Evolutionary conservation across 2,888 invertebrate species (phyloP).

Genomic region (Heliconius sara): DNA sequence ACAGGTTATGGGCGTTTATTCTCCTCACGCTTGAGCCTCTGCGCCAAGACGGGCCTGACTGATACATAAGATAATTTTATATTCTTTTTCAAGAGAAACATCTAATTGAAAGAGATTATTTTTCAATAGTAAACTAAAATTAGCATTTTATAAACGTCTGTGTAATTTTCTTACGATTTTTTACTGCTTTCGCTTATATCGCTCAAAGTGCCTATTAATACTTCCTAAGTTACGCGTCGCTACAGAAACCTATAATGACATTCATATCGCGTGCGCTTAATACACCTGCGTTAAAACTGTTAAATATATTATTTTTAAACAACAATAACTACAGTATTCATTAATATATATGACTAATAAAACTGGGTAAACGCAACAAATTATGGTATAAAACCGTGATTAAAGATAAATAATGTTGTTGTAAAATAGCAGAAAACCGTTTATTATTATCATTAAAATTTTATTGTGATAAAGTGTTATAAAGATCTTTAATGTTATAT

Average conservation of each 20-base stretch:
- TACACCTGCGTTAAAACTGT: conserved; percentile 12
- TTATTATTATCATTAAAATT: neutral
- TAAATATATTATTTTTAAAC: conserved; percentile 27
- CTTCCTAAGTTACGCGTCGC: neutral
- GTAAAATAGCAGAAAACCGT: neutral
- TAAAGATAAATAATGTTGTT: neutral
- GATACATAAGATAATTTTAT: neutral
- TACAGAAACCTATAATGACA: neutral
- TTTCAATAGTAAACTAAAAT: conserved; percentile 4
- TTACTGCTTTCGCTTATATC: conserved; percentile 18
- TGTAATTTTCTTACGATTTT: conserved; percentile 9
- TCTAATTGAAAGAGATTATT: neutral
- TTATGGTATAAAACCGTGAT: neutral
- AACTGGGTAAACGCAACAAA: conserved; percentile 4
- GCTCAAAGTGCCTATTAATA: neutral
- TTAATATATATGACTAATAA: conserved; percentile 6
- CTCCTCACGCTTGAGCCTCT: too few relatives aligned
- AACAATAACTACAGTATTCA: conserved; percentile 3
- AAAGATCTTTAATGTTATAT: neutral
- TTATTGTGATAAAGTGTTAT: neutral
- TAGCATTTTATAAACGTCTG: neutral
- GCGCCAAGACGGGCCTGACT: too few relatives aligned
- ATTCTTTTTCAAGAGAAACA: neutral
- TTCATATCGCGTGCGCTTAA: conserved; percentile 33
- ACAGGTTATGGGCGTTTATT: too few relatives aligned